phyloP scores from a whole-genome alignment of 2,797 vertebrate species.

The Rallus crepitans region DNA sequence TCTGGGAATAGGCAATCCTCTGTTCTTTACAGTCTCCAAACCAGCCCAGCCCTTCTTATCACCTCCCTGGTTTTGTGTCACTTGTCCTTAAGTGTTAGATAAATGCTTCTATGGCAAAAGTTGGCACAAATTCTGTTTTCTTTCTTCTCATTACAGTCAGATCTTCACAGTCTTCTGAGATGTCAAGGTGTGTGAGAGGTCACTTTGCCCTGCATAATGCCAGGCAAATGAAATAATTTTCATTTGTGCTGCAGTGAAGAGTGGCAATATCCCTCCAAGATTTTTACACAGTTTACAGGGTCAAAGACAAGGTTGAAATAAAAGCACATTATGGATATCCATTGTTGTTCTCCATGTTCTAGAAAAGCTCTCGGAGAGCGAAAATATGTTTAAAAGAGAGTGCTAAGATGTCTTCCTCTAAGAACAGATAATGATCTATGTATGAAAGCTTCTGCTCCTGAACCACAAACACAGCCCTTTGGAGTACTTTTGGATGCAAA shows the following conservation, averaged over 20 bases:
- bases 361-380: background rate
- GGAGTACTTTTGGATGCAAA: background rate
- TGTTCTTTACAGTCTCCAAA: background rate
- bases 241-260: background rate
- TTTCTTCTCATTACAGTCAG: background rate
- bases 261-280: background rate
- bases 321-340: background rate
- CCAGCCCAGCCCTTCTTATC: background rate
- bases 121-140: background rate
- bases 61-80: background rate
- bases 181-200: fast-evolving
- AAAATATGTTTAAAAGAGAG: background rate
- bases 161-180: background rate
- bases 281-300: background rate
- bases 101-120: background rate
- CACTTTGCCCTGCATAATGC: fast-evolving
- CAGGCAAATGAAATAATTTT: background rate
- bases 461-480: background rate
- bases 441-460: background rate
- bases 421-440: background rate
- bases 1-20: background rate
- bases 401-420: background rate
- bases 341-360: background rate
- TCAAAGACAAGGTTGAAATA: background rate
- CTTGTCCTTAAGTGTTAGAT: background rate